phyloP scores from a whole-genome alignment of 2,888 invertebrate genomes.

The Mamestra brassicae region DNA sequence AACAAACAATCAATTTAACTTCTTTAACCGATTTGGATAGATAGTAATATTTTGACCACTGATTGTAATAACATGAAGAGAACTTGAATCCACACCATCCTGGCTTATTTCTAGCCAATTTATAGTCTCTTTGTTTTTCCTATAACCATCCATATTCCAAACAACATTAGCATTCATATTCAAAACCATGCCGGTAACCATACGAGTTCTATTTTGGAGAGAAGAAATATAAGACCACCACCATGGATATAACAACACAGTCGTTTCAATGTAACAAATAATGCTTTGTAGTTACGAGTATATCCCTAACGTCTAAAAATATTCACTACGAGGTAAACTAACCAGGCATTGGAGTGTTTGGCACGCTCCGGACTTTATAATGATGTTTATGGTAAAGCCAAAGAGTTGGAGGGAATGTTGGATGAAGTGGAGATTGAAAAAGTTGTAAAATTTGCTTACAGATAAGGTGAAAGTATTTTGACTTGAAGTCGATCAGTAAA shows the following conservation, averaged over 20 bases:
- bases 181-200: not conserved
- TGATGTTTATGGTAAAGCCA: slow-evolving; percentile 15
- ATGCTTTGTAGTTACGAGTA: not conserved
- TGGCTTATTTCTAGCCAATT: too few species aligned
- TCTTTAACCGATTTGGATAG: too few species aligned
- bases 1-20: too few species aligned
- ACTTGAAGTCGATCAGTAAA: not conserved
- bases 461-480: not conserved
- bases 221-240: too few species aligned
- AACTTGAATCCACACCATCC: too few species aligned
- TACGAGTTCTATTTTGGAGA: too few species aligned
- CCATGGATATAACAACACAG: too few species aligned
- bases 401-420: slow-evolving; percentile 7
- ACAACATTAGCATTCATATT: too few species aligned
- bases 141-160: too few species aligned
- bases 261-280: not conserved
- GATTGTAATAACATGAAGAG: too few species aligned
- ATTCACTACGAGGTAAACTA: slow-evolving; percentile 22
- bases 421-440: not conserved
- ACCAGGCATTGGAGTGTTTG: slow-evolving; percentile 21
- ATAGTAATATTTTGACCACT: too few species aligned
- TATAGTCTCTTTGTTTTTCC: too few species aligned
- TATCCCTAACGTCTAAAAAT: slow-evolving; percentile 25
- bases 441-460: not conserved
- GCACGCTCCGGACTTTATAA: slow-evolving; percentile 24